A percentile compares a stretch with the other conserved stretches of the same genome.
Evolutionary conservation across 2,888 invertebrate species (phyloP).

Genomic region (Thumatha senex): DNA sequence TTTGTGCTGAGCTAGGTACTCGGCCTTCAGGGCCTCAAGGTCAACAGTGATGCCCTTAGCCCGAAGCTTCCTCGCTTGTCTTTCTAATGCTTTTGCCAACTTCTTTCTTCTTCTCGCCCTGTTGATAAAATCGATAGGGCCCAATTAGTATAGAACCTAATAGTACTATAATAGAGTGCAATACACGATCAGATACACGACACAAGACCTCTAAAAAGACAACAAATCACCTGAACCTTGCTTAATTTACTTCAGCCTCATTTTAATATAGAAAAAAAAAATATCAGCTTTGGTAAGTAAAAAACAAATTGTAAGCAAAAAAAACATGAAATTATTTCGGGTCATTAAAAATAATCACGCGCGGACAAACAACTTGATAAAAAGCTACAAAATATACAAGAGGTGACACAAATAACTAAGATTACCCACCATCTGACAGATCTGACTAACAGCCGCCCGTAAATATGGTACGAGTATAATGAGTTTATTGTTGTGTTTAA

Average conservation of each 20-base stretch:
- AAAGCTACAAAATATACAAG: background rate
- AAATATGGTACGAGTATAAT: too few relatives aligned
- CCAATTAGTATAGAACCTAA: conserved; percentile 80
- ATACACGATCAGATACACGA: too few relatives aligned
- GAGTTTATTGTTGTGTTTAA: background rate
- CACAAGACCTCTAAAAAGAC: too few relatives aligned
- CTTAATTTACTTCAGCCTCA: too few relatives aligned
- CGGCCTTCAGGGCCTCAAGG: conserved; percentile 91
- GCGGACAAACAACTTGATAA: background rate
- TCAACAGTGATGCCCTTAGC: conserved; percentile 96
- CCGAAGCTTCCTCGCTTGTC: conserved; percentile 95
- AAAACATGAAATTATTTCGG: too few relatives aligned
- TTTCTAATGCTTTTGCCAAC: conserved; percentile 94
- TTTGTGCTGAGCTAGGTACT: conserved; percentile 92
- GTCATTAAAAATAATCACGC: background rate
- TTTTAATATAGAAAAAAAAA: too few relatives aligned
- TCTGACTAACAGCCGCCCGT: too few relatives aligned
- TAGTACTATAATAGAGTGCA: conserved; percentile 18
- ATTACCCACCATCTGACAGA: too few relatives aligned
- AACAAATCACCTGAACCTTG: too few relatives aligned
- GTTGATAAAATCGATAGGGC: conserved; percentile 75
- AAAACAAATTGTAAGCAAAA: too few relatives aligned
- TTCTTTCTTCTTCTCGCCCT: conserved; percentile 95
- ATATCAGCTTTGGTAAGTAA: too few relatives aligned
- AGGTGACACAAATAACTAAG: conserved; percentile 1